These are phyloP conservation scores for Cephalophus harveyi DNA, from an alignment of 2,113 vertebrate species.

Conservation along the genomic window DNA sequence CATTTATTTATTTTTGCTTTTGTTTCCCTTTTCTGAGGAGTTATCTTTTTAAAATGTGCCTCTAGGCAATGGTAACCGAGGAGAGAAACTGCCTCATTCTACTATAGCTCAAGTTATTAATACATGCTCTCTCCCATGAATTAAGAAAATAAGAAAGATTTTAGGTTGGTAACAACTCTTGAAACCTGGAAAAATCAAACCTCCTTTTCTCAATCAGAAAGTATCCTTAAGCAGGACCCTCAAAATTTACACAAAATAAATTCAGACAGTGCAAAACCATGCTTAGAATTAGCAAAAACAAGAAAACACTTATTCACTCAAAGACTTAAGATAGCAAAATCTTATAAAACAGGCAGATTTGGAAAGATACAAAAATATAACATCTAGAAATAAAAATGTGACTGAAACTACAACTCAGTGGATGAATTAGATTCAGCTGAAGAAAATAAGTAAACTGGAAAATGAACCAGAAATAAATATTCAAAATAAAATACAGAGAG, in stretches of 20 bases:
- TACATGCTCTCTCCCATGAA: background rate
- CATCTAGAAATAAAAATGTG: background rate
- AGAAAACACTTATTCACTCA: background rate
- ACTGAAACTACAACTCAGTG: background rate
- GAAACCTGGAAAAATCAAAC: background rate
- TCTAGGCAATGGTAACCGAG: background rate
- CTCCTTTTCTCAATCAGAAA: background rate
- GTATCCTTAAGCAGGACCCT: background rate
- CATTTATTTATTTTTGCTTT: background rate
- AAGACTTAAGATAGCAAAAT: background rate
- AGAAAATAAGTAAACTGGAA: background rate
- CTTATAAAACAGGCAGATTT: slow-evolving; percentile 6
- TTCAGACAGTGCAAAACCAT: background rate
- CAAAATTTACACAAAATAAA: background rate
- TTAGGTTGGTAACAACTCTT: background rate
- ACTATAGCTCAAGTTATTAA: background rate
- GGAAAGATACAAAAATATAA: background rate
- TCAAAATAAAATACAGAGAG: background rate
- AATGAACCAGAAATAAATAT: background rate
- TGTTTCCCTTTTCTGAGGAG: background rate
- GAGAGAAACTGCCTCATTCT: background rate
- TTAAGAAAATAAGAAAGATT: background rate
- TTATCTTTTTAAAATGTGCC: background rate
- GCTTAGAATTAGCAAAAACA: background rate
- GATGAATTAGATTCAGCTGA: background rate